phyloP scores from a whole-genome alignment of 2,888 invertebrate species.

The Pharmacophagus antenor region DNA sequence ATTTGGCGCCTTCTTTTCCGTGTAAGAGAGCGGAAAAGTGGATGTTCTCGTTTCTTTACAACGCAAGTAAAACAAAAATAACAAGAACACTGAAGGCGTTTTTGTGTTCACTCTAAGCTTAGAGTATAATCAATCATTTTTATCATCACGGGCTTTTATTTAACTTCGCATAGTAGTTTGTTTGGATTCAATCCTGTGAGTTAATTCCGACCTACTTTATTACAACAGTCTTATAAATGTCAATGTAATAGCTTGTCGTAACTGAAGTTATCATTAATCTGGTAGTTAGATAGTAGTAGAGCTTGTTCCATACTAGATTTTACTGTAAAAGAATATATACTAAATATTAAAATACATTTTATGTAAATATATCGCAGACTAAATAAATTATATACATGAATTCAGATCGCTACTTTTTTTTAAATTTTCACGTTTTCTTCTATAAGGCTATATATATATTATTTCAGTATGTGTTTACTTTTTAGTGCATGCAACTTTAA shows the following conservation, averaged over 20 bases:
- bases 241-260: neutral
- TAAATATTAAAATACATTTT: too few species aligned
- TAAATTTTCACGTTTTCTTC: too few species aligned
- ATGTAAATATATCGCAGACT: too few species aligned
- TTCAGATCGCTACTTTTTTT: too few species aligned
- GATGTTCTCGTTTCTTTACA: conserved; percentile 29
- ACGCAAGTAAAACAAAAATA: conserved; percentile 31
- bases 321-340: neutral
- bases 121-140: conserved; percentile 27
- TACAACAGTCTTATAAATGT: neutral
- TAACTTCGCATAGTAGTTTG: conserved; percentile 7
- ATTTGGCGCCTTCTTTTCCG: conserved; percentile 27
- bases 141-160: conserved; percentile 23
- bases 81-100: conserved; percentile 21
- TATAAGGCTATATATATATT: too few species aligned
- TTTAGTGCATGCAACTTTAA: too few species aligned
- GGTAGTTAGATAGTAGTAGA: too few species aligned
- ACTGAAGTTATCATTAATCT: neutral
- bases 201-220: neutral
- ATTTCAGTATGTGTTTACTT: too few species aligned
- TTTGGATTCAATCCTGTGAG: conserved; percentile 1
- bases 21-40: conserved; percentile 30
- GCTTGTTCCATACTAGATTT: neutral
- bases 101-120: conserved; percentile 17
- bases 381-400: too few species aligned